Evolutionary conservation across 2,113 vertebrate species (phyloP), one percentile per base, ranked within the genome.

Genomic region (Poecilia latipinna): DNA sequence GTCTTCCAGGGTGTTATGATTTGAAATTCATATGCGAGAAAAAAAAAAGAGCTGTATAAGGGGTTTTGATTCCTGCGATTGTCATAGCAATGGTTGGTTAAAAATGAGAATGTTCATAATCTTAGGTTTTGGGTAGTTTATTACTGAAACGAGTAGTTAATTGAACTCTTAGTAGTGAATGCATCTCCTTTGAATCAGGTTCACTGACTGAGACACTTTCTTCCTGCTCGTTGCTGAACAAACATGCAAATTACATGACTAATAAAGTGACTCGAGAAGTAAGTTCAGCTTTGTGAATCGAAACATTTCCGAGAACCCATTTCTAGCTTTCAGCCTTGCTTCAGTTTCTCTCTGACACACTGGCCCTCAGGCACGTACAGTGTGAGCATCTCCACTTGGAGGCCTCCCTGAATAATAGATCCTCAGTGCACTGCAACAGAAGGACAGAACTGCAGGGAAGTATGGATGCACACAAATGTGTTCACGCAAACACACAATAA

Each of bases 331-430:
- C 26, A 19, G 33, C 24, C 67, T 74, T 22, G 8, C 65, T 66
- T 51, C 24, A 31, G 24, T 28, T 39, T 61, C 26, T 57, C 54
- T 32, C 37, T 70, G 15, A 22, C 57, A 72, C 24, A 69, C 76
- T 80, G 54, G 48, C 79, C 90, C 80, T 67, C 3, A 32, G 72
- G 86, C 79, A 0, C 31, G 13, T 71, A 57, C 24, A 57, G 51
- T n/a, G n/a, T 68, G 78, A 80, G 77, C 83, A 83, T 86, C 79
- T 79, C 82, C 75, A 82, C 76, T 84, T 75, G 32, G 64, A 89
- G 87, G 87, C 87, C 74, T 62, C 71, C 61, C 78, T 92, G 82
- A 93, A 92, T 92, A 88, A 92, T 92, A 84, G 77, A 93, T 92
- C 68, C 39, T 44, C 68, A 44, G 78, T 68, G 79, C 65, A 65